Percentiles rank a stretch among this genome's conserved stretches.
phyloP scores from a whole-genome alignment of 2,888 invertebrate species.

The Mylabris sibirica region DNA sequence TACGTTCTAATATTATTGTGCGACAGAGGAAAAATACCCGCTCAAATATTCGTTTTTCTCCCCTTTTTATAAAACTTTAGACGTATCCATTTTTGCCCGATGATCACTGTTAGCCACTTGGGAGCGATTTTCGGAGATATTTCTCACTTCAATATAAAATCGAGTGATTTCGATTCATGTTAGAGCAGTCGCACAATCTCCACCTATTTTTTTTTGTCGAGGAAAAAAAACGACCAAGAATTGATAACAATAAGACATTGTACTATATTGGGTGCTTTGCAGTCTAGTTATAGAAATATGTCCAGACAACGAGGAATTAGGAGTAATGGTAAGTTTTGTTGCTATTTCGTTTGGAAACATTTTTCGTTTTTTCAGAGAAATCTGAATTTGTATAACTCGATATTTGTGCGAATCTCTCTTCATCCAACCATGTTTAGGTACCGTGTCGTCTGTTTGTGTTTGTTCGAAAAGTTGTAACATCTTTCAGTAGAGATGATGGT shows the following conservation, averaged over 20 bases:
- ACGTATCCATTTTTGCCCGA: background rate
- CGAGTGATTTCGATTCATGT: background rate
- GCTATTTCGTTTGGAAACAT: no score
- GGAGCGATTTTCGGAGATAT: background rate
- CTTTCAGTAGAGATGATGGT: background rate
- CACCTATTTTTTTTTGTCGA: background rate
- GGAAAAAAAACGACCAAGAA: no score
- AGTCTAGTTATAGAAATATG: no score
- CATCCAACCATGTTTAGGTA: background rate
- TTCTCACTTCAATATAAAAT: slow-evolving; percentile 1
- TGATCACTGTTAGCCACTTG: slow-evolving; percentile 1
- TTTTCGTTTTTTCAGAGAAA: background rate
- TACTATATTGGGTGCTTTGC: no score
- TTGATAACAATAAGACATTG: no score
- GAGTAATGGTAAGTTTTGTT: no score
- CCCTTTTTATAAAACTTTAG: background rate
- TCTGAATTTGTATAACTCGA: background rate
- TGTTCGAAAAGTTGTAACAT: background rate
- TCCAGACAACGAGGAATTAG: no score
- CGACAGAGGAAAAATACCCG: no score
- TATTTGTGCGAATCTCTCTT: background rate
- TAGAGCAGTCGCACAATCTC: background rate
- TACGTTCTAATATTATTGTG: no score
- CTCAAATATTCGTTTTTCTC: background rate
- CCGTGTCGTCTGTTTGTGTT: background rate